phyloP scores from a whole-genome alignment of 2,113 vertebrate genomes.

The Cercocebus atys region DNA sequence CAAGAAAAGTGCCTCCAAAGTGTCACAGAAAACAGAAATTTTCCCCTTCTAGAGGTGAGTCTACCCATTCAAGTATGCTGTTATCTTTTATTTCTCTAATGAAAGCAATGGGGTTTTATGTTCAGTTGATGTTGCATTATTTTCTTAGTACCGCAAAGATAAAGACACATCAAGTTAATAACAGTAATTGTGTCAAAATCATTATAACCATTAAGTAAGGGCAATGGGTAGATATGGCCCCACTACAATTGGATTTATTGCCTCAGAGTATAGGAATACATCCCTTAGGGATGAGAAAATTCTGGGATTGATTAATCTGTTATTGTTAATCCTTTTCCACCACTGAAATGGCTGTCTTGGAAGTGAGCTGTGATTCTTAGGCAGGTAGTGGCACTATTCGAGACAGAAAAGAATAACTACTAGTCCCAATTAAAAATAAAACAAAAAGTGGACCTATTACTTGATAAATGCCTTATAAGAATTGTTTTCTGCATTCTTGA shows the following conservation, averaged over 20 bases:
- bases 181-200: not conserved
- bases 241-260: not conserved
- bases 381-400: not conserved
- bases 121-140: not conserved
- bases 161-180: slow-evolving; percentile 11
- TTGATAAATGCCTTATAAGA: not conserved
- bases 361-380: not conserved
- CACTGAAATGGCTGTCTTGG: slow-evolving; percentile 2
- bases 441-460: not conserved
- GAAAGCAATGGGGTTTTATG: not conserved
- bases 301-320: not conserved
- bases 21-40: slow-evolving; percentile 15
- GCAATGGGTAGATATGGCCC: not conserved
- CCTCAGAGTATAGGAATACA: not conserved
- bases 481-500: not conserved
- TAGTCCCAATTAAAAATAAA: not conserved
- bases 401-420: slow-evolving; percentile 4
- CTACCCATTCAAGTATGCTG: not conserved
- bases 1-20: slow-evolving; percentile 11
- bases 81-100: slow-evolving; percentile 28
- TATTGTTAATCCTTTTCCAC: not conserved
- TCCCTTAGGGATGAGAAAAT: not conserved
- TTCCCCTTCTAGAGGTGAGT: not conserved
- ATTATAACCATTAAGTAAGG: not conserved
- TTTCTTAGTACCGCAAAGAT: not conserved